Evolutionary conservation across 1,140 invertebrate genomes (phyloP).

Genomic region (Anoplophora glabripennis): DNA sequence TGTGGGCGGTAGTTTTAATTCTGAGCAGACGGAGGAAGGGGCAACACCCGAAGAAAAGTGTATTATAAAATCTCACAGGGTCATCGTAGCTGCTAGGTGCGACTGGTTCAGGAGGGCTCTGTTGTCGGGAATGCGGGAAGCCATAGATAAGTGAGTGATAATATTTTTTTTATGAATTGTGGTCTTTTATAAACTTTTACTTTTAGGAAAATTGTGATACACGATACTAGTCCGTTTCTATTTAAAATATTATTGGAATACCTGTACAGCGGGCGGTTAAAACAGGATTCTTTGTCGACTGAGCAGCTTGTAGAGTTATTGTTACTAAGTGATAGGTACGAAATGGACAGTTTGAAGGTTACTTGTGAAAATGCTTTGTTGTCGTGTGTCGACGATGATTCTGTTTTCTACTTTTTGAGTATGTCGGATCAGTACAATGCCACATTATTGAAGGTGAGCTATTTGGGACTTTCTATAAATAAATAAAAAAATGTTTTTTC

Average conservation of each 20-base stretch:
- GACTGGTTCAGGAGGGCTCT: conserved; percentile 69
- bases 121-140: conserved; percentile 69
- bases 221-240: conserved; percentile 62
- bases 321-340: conserved; percentile 57
- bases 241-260: conserved; percentile 63
- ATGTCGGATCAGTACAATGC: conserved; percentile 67
- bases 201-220: conserved; percentile 63
- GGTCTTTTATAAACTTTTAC: conserved; percentile 8
- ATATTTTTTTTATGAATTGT: too few relatives aligned
- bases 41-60: conserved; percentile 31
- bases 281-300: conserved; percentile 50
- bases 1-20: conserved; percentile 20
- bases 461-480: not conserved
- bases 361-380: conserved; percentile 61
- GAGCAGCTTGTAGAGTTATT: conserved; percentile 66
- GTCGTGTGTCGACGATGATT: conserved; percentile 60
- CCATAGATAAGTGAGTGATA: conserved; percentile 61
- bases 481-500: not conserved
- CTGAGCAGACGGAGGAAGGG: conserved; percentile 11
- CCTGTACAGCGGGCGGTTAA: conserved; percentile 61
- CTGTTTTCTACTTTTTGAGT: conserved; percentile 62
- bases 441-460: conserved; percentile 56
- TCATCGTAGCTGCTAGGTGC: conserved; percentile 65
- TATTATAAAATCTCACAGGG: conserved; percentile 59
- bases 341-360: conserved; percentile 58